These are phyloP conservation scores for Polyploca ridens DNA, from an alignment of 2,888 invertebrate species.

Conservation along the genomic window DNA sequence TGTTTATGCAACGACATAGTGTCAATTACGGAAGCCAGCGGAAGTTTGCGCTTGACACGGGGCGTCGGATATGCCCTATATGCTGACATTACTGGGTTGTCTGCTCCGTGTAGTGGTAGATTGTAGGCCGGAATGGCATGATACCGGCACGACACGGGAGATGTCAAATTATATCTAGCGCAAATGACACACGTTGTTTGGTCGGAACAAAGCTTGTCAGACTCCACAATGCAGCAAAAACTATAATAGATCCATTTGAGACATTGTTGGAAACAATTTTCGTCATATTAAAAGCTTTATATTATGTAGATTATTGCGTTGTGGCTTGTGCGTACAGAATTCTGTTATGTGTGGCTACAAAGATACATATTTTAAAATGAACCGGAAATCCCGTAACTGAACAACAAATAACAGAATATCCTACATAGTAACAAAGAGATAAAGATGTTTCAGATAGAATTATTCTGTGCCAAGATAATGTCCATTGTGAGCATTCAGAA, in stretches of 20 bases:
- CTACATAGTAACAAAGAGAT: neutral
- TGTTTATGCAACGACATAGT: constrained; percentile 37
- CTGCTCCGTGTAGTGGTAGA: neutral
- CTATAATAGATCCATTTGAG: neutral
- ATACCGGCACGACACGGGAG: neutral
- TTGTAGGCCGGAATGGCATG: constrained; percentile 17
- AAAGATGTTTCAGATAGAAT: neutral
- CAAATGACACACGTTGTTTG: neutral
- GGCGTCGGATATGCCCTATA: constrained; percentile 43
- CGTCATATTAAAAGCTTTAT: too few relatives aligned
- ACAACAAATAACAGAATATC: neutral
- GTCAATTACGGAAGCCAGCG: constrained; percentile 42
- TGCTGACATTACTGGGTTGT: constrained; percentile 36
- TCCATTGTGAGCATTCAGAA: neutral
- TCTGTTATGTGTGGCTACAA: too few relatives aligned
- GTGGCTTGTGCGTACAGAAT: too few relatives aligned
- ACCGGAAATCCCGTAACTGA: neutral
- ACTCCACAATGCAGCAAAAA: too few relatives aligned
- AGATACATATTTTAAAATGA: too few relatives aligned
- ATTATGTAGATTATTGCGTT: too few relatives aligned
- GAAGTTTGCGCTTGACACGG: constrained; percentile 45
- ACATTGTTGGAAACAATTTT: too few relatives aligned
- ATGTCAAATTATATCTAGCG: neutral
- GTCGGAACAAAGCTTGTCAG: neutral
- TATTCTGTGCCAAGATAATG: neutral